Percentiles rank a stretch among this genome's conserved stretches.
Evolutionary conservation across 2,797 vertebrate genomes (phyloP).

Genomic region (Menidia menidia): DNA sequence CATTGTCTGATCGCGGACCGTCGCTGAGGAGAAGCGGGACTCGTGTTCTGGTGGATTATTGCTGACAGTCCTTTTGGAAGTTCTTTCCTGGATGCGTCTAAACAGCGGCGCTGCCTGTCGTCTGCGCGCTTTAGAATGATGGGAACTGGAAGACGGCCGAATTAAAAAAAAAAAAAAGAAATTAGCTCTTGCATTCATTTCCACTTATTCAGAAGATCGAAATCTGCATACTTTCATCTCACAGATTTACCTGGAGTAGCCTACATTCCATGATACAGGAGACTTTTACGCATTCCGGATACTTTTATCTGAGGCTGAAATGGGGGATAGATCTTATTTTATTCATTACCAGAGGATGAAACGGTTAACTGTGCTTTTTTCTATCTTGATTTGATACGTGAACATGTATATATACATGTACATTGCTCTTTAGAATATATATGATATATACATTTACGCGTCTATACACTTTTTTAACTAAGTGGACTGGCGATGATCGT

Average conservation of each 20-base stretch:
- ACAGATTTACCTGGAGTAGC: background rate
- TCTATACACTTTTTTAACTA: conserved; percentile 37
- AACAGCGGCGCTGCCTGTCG: background rate
- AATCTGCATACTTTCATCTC: conserved; percentile 54
- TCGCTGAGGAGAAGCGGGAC: background rate
- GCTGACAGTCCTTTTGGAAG: background rate
- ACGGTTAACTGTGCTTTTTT: background rate
- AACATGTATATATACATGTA: too few relatives aligned
- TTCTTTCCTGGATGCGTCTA: too few relatives aligned
- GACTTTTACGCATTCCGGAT: conserved; percentile 65
- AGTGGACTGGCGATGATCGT: conserved; percentile 91
- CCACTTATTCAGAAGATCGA: conserved; percentile 25
- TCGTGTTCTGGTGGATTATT: background rate
- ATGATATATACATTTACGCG: background rate
- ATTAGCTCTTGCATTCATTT: background rate
- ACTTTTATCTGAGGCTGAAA: conserved; percentile 39
- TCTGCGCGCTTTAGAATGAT: background rate
- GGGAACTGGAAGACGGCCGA: background rate
- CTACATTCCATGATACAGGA: conserved; percentile 19
- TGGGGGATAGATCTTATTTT: conserved; percentile 60
- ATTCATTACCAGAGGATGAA: conserved; percentile 47
- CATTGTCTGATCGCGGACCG: background rate
- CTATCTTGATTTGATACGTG: too few relatives aligned
- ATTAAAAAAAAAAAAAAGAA: background rate
- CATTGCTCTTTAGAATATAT: too few relatives aligned